A percentile compares a stretch with the other conserved stretches of the same genome.
Evolutionary conservation across 1,140 invertebrate species (phyloP).

Genomic region (Lordiphosa clarofinis): DNA sequence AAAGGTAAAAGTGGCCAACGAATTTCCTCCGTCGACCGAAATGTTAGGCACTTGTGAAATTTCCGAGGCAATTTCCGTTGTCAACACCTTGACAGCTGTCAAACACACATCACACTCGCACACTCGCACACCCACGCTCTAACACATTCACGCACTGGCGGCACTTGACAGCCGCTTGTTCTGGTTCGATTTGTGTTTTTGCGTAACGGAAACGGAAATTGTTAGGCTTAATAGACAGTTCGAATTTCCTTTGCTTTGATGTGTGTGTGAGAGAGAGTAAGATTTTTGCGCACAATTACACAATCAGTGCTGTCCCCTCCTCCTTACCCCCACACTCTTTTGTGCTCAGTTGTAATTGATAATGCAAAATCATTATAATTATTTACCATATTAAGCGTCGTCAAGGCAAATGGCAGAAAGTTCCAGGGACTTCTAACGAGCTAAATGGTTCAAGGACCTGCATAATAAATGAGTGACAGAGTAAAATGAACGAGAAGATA

Average conservation of each 20-base stretch:
- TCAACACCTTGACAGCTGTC: constrained; percentile 74
- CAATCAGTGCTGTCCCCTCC: constrained; percentile 36
- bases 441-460: constrained; percentile 28
- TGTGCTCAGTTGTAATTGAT: constrained; percentile 2
- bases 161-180: constrained; percentile 34
- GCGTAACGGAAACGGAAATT: constrained; percentile 67
- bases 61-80: constrained; percentile 73
- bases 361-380: constrained; percentile 32
- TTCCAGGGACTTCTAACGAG: constrained; percentile 29
- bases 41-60: constrained; percentile 65
- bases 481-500: constrained; percentile 5
- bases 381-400: constrained; percentile 36
- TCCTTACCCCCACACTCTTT: neutral
- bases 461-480: constrained; percentile 28
- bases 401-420: constrained; percentile 21
- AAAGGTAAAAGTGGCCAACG: constrained; percentile 16
- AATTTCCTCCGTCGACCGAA: constrained; percentile 21
- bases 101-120: constrained; percentile 40
- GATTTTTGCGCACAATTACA: constrained; percentile 44
- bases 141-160: constrained; percentile 3
- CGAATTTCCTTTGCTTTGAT: constrained; percentile 56
- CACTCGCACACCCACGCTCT: constrained; percentile 17
- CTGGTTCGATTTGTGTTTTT: constrained; percentile 31
- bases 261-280: constrained; percentile 7
- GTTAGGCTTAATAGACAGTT: constrained; percentile 77